Evolutionary conservation across 2,797 vertebrate genomes (phyloP).

Genomic region (Leucoraja ocellata): DNA sequence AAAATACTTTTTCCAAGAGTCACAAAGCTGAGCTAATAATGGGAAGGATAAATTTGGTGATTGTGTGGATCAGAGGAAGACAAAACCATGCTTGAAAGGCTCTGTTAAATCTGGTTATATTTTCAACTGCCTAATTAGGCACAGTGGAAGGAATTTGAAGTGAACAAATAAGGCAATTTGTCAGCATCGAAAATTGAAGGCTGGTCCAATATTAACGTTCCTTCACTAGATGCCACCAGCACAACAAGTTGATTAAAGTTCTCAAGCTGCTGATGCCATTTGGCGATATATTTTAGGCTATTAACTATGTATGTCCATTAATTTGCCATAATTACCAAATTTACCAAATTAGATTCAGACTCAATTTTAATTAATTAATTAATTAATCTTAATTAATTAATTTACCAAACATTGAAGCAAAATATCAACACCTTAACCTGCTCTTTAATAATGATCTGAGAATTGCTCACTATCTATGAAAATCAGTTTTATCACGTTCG

Average conservation of each 20-base stretch:
- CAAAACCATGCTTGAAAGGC: neutral
- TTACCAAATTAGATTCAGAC: too few relatives aligned
- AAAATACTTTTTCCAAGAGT: neutral
- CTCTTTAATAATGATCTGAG: neutral
- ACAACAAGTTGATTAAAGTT: neutral
- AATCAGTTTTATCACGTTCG: neutral
- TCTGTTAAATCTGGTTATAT: conserved; percentile 12
- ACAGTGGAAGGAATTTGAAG: neutral
- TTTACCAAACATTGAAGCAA: neutral
- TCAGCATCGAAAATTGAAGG: conserved; percentile 20
- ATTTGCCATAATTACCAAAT: neutral
- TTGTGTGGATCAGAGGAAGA: neutral
- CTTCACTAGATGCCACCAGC: conserved; percentile 1
- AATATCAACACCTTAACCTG: neutral
- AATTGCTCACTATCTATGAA: neutral
- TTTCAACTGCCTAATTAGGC: neutral
- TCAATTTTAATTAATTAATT: too few relatives aligned
- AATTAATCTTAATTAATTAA: too few relatives aligned
- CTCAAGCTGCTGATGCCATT: neutral
- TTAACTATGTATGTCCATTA: neutral
- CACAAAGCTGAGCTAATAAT: neutral
- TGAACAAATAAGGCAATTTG: neutral
- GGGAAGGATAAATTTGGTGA: neutral
- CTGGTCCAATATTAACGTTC: neutral
- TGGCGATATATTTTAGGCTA: neutral